Conservation (phyloP, 2,888 invertebrate genomes). For the Drepana falcataria region DNA sequence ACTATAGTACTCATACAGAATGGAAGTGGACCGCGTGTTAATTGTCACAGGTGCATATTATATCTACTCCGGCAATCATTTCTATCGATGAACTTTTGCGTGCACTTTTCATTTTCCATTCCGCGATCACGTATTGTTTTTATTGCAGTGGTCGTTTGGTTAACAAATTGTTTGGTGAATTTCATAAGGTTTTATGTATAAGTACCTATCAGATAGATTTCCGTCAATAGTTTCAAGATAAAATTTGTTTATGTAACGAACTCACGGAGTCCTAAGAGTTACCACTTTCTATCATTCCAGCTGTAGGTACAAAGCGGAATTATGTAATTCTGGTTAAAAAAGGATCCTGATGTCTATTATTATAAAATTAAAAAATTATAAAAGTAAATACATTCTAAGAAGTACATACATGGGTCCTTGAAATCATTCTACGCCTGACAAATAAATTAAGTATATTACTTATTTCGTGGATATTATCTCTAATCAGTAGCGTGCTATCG, state of each 20-base stretch:
- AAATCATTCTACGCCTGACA: slow-evolving; percentile 8
- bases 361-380: too few relatives aligned
- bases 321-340: too few relatives aligned
- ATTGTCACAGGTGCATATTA: slow-evolving; percentile 67
- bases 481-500: slow-evolving; percentile 68
- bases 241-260: too few relatives aligned
- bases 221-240: too few relatives aligned
- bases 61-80: slow-evolving; percentile 33
- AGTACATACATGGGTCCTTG: too few relatives aligned
- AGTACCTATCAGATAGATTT: too few relatives aligned
- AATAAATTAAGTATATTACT: slow-evolving; percentile 31
- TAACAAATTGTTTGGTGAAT: background rate
- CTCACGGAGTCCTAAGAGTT: too few relatives aligned
- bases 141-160: background rate
- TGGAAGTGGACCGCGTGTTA: slow-evolving; percentile 43
- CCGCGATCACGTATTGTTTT: background rate
- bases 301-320: too few relatives aligned
- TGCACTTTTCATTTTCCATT: slow-evolving; percentile 2
- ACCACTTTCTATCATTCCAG: too few relatives aligned
- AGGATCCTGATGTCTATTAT: too few relatives aligned
- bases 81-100: slow-evolving; percentile 20
- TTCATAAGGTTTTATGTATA: too few relatives aligned
- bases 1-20: slow-evolving; percentile 23
- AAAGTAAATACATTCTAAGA: too few relatives aligned
- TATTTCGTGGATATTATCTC: slow-evolving; percentile 39